Conservation (phyloP, 1,140 invertebrate species). For the Linepithema humile region DNA sequence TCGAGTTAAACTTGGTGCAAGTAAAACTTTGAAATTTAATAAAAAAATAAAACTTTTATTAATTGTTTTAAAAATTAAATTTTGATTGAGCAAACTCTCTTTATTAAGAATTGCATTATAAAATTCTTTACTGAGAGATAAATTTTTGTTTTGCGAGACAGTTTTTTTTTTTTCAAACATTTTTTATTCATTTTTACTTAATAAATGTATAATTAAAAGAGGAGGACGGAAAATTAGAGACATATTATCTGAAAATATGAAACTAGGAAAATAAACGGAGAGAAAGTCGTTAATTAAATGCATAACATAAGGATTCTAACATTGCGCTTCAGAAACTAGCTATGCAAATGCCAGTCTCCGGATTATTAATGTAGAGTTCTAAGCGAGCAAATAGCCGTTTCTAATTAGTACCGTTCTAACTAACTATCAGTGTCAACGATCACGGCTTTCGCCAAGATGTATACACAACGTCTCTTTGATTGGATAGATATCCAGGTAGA, state of each 20-base stretch:
- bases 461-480: slow-evolving; percentile 35
- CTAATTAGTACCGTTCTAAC: slow-evolving; percentile 45
- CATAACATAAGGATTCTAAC: neutral
- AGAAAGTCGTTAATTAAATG: neutral
- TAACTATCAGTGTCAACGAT: slow-evolving; percentile 50
- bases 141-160: too few species aligned
- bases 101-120: too few species aligned
- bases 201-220: neutral
- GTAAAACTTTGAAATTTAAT: too few species aligned
- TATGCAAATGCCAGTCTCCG: slow-evolving; percentile 10
- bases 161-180: neutral
- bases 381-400: slow-evolving; percentile 37
- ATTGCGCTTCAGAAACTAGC: neutral
- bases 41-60: too few species aligned
- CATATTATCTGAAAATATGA: neutral
- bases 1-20: too few species aligned
- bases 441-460: slow-evolving; percentile 28
- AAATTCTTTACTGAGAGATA: too few species aligned
- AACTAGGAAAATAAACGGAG: neutral
- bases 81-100: too few species aligned
- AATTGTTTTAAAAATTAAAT: too few species aligned
- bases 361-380: slow-evolving; percentile 41
- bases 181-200: neutral
- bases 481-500: slow-evolving; percentile 45
- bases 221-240: neutral